Base-by-base conservation (phyloP, 2,797 vertebrate genomes). In the Coluber constrictor region DNA sequence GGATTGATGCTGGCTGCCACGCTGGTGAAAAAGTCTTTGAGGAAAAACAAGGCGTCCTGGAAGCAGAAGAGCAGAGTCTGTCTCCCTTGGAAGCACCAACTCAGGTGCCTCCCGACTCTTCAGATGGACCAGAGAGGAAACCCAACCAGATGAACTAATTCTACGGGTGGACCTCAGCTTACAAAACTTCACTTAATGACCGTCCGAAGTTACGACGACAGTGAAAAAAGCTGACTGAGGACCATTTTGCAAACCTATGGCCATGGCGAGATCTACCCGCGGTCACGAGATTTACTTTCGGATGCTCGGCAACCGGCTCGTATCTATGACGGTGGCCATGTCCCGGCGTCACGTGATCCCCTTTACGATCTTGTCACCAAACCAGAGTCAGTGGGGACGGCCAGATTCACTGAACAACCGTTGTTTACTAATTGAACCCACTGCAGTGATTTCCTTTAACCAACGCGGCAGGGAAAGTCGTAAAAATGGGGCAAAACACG, bases 1-100 rank as follows among this genome's bases (percentile, higher is more conserved):
- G 99, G 98, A 95, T 98, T 98, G 94, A 99, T 98, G 93, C 96
- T 98, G 43, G 98, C 98, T 1, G 97, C 98, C 92, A 99, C 95
- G 93, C 98, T 98, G 95, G 98, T 98, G 96, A 99, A 99, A 96
- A 98, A 99, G 95, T 98, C 98, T 96, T 98, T 99, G 91, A 99
- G 97, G 96, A 99, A 99, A 97, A 99, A 98, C 94, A 99, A 97
- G 11, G 99, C 98, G 2, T 99, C 99, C 99, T 99, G 95, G 51
- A 32, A 55, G 5, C 29, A 86, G 2, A 25, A 6, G 20, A 8
- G 54, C 13, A 2, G n/a, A 5, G 10, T 23, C 9, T 3, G 5
- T 27, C 1, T 15, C 27, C 32, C 25, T 27, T 25, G 79, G 37
- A 60, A 1, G 9, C 16, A 11, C 60, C 54, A 63, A 1, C 57